Percentiles rank a stretch among this genome's conserved stretches.
Evolutionary conservation across 2,797 vertebrate species (phyloP).

Genomic region (Geotrypetes seraphini): DNA sequence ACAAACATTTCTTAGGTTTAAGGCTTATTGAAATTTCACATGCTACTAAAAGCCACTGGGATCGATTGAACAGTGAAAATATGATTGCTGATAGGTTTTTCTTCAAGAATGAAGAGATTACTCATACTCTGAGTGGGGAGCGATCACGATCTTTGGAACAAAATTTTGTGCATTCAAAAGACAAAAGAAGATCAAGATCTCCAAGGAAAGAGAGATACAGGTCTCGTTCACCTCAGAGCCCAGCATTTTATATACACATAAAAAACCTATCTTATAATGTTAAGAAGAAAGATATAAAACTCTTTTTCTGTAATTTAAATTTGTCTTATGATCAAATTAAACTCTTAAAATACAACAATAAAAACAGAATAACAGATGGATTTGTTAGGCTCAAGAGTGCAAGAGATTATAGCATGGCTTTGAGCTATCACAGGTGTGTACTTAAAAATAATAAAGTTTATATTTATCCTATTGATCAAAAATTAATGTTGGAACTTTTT

Average conservation of each 20-base stretch:
- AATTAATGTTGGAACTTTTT: conserved; percentile 73
- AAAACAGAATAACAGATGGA: conserved; percentile 66
- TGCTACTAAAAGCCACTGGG: conserved; percentile 66
- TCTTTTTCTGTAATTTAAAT: conserved; percentile 60
- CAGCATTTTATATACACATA: conserved; percentile 75
- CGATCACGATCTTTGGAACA: conserved; percentile 76
- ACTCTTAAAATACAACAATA: conserved; percentile 55
- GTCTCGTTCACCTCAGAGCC: conserved; percentile 30
- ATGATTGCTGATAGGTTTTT: conserved; percentile 57
- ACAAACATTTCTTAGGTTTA: conserved; percentile 75
- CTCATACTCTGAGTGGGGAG: conserved; percentile 39
- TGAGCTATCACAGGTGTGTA: conserved; percentile 61
- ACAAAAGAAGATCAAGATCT: conserved; percentile 39
- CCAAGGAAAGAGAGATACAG: conserved; percentile 42
- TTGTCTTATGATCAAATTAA: conserved; percentile 78
- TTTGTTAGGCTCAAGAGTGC: conserved; percentile 75
- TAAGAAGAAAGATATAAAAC: conserved; percentile 71
- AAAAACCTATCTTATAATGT: conserved; percentile 69
- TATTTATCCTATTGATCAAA: conserved; percentile 74
- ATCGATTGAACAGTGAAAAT: conserved; percentile 58
- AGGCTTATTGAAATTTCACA: conserved; percentile 76
- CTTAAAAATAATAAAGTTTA: conserved; percentile 61
- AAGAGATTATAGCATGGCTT: conserved; percentile 71
- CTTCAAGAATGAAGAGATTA: conserved; percentile 18
- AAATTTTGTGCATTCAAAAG: conserved; percentile 66